phyloP scores from a whole-genome alignment of 2,113 vertebrate species.

The Laticauda colubrina region DNA sequence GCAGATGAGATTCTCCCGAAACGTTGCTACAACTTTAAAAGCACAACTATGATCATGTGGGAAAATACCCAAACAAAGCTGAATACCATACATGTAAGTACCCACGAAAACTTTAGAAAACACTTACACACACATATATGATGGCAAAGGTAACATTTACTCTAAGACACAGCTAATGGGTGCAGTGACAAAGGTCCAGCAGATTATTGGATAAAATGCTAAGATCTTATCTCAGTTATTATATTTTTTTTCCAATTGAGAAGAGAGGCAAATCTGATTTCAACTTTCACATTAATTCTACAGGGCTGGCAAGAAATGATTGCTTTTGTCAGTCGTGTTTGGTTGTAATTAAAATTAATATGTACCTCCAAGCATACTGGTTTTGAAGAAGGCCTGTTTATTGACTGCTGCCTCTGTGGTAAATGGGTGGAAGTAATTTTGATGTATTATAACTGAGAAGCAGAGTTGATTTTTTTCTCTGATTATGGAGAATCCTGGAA shows the following conservation, averaged over 20 bases:
- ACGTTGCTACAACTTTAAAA: too few species aligned
- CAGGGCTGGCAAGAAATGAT: background rate
- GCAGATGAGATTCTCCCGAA: too few species aligned
- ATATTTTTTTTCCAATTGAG: background rate
- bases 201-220: background rate
- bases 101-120: too few species aligned
- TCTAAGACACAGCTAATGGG: too few species aligned
- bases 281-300: background rate
- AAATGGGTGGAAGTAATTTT: slow-evolving; percentile 15
- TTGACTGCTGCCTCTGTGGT: background rate
- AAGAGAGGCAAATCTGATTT: background rate
- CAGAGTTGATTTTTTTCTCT: background rate
- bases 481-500: slow-evolving; percentile 4
- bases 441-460: background rate
- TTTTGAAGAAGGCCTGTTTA: slow-evolving; percentile 14
- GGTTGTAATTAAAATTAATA: slow-evolving; percentile 19
- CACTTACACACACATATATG: too few species aligned
- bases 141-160: too few species aligned
- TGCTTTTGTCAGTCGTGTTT: background rate
- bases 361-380: background rate
- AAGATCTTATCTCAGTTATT: background rate
- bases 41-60: too few species aligned
- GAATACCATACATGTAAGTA: too few species aligned
- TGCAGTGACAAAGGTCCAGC: background rate
- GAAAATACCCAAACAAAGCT: too few species aligned